Percentiles rank a stretch among this genome's conserved stretches.
Evolutionary conservation across 2,888 invertebrate species (phyloP).

Genomic region (Tolmerus cingulatus): DNA sequence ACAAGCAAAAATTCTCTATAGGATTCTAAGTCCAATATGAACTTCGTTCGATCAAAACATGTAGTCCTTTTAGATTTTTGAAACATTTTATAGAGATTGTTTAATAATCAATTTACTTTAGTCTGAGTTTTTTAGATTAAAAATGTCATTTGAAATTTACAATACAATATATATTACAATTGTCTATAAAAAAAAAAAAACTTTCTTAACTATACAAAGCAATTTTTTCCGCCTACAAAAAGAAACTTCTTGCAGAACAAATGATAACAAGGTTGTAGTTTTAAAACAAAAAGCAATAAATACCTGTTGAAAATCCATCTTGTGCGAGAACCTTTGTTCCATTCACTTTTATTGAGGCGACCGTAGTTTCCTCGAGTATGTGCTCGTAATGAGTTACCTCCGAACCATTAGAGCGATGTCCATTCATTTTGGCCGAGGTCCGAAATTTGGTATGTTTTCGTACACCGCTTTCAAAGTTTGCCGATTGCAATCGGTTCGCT

Average conservation of each 20-base stretch:
- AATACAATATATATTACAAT: not conserved
- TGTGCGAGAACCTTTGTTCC: constrained; percentile 36
- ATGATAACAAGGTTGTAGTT: not conserved
- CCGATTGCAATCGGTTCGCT: not conserved
- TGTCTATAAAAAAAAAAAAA: not conserved
- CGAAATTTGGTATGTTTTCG: not conserved
- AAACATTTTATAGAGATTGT: no score
- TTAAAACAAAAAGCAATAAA: not conserved
- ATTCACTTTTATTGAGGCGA: constrained; percentile 42
- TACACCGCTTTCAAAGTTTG: not conserved
- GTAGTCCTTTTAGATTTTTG: no score
- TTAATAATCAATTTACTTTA: no score
- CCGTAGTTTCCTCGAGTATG: constrained; percentile 45
- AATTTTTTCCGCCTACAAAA: not conserved
- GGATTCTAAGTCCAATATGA: no score
- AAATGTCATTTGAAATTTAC: not conserved
- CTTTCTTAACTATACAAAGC: not conserved
- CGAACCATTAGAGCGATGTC: constrained; percentile 46
- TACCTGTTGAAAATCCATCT: constrained; percentile 46
- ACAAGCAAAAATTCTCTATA: no score
- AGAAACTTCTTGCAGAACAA: not conserved
- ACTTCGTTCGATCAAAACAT: no score
- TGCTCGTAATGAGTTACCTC: constrained; percentile 48
- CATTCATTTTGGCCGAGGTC: constrained; percentile 46
- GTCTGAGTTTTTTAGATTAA: not conserved